Conservation (phyloP, 2,113 vertebrate species). For the Haliaeetus leucogaster region DNA sequence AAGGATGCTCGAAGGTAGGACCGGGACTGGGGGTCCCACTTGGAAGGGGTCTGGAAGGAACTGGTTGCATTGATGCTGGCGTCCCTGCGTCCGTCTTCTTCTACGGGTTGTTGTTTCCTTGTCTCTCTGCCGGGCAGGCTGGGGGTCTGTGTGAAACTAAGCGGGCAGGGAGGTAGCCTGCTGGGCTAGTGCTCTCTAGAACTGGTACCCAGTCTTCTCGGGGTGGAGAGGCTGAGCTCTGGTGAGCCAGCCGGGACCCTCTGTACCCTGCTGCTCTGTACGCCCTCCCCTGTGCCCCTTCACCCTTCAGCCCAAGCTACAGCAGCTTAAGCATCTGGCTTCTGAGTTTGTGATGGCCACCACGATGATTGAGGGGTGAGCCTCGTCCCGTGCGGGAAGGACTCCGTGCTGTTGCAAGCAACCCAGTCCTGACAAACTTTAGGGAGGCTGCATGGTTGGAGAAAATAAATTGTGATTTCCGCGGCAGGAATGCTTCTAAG, state of each 20-base stretch:
- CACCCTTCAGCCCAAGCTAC: neutral
- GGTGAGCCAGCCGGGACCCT: neutral
- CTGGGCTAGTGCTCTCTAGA: neutral
- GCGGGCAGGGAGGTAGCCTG: accelerated
- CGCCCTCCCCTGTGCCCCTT: neutral
- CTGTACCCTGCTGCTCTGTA: neutral
- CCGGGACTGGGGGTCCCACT: accelerated
- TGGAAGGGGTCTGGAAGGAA: neutral
- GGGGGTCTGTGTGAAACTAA: neutral
- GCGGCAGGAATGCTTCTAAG: neutral
- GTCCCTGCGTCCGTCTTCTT: neutral
- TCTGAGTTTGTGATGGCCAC: neutral
- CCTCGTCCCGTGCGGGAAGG: accelerated
- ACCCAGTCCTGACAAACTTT: neutral
- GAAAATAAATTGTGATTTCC: neutral
- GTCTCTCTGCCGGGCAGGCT: neutral
- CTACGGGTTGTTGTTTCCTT: accelerated
- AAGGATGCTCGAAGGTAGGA: neutral
- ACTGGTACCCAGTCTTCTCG: accelerated
- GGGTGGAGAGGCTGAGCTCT: neutral
- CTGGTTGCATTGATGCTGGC: neutral
- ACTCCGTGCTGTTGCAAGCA: neutral
- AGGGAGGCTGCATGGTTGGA: neutral
- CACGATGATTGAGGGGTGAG: neutral
- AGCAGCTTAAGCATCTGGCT: neutral